A percentile compares a stretch with the other conserved stretches of the same genome.
Conservation (phyloP, 1,140 invertebrate species). For the Papilio machaon region DNA sequence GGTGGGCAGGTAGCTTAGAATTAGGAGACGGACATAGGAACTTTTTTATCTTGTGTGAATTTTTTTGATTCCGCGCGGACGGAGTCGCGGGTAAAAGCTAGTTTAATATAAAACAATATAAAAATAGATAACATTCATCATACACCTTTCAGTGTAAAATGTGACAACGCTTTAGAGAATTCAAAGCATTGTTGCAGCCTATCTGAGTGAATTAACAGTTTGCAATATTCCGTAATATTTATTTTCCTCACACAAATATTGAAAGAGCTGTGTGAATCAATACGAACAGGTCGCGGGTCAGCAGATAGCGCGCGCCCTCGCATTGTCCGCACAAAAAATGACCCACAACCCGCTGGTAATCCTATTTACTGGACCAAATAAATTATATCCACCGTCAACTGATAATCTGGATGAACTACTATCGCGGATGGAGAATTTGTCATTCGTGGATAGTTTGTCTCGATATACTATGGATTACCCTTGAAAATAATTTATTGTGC, state of each 20-base stretch:
- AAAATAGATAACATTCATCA: neutral
- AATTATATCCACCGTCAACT: constrained; percentile 49
- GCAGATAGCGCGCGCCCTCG: constrained; percentile 35
- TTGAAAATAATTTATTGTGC: neutral
- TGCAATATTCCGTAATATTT: neutral
- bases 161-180: neutral
- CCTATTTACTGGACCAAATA: constrained; percentile 55
- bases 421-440: constrained; percentile 41
- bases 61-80: too few relatives aligned
- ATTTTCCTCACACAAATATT: constrained; percentile 18
- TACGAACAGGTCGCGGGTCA: neutral
- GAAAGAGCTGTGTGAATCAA: constrained; percentile 20
- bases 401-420: constrained; percentile 47
- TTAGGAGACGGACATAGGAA: too few relatives aligned
- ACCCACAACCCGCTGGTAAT: constrained; percentile 53
- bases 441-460: constrained; percentile 39
- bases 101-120: neutral
- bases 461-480: neutral
- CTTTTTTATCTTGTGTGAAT: too few relatives aligned
- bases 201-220: neutral
- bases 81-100: too few relatives aligned
- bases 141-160: neutral
- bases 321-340: constrained; percentile 54
- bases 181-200: neutral
- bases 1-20: too few relatives aligned